Evolutionary conservation across 2,113 vertebrate species (phyloP).

Genomic region (Syngnathus typhle): DNA sequence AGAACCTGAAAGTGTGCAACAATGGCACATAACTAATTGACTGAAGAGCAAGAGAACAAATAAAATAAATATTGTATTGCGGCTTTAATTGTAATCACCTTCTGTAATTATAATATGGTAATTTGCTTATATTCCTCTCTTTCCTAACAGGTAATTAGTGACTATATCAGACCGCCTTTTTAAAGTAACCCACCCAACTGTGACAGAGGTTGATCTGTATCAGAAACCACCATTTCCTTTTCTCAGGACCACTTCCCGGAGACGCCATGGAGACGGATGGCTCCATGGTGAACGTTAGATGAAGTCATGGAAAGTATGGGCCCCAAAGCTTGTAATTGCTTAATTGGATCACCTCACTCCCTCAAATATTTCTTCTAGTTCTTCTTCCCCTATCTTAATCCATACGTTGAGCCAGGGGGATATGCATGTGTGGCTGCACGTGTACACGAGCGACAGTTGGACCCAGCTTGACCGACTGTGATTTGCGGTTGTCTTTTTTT

Average conservation of each 20-base stretch:
- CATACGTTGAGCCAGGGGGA: conserved; percentile 37
- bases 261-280: conserved; percentile 55
- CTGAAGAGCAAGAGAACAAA: too few relatives aligned
- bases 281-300: conserved; percentile 46
- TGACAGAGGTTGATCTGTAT: conserved; percentile 47
- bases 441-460: conserved; percentile 12
- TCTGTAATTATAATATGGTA: too few relatives aligned
- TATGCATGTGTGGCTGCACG: conserved; percentile 31
- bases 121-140: too few relatives aligned
- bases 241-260: conserved; percentile 55
- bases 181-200: neutral
- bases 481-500: conserved; percentile 49
- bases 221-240: conserved; percentile 45
- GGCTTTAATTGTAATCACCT: too few relatives aligned
- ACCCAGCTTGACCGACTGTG: conserved; percentile 27
- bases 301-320: conserved; percentile 65
- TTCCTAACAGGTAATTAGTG: too few relatives aligned
- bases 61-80: too few relatives aligned
- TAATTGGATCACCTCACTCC: conserved; percentile 49
- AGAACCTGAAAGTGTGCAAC: too few relatives aligned
- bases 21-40: too few relatives aligned
- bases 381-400: conserved; percentile 27
- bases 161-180: too few relatives aligned
- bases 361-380: conserved; percentile 35
- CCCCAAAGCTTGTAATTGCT: conserved; percentile 57